These are phyloP conservation scores for Scaptomyza parva DNA, from an alignment of 2,888 invertebrate species.

Conservation along the genomic window DNA sequence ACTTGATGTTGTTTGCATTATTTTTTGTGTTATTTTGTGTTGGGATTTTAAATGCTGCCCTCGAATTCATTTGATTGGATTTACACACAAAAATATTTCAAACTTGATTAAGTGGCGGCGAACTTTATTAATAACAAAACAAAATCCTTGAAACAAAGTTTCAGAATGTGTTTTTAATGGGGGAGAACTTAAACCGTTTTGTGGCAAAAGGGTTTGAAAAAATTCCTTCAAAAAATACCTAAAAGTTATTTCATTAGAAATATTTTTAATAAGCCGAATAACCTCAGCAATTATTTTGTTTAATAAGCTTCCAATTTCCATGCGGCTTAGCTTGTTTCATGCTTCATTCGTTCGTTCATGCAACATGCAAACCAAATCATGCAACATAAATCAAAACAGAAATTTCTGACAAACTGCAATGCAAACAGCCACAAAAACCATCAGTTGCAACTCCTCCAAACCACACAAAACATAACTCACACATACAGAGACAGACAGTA, in stretches of 20 bases:
- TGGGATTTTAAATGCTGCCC: conserved; percentile 18
- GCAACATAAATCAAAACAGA: neutral
- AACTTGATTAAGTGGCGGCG: conserved; percentile 32
- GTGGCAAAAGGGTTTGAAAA: too few species aligned
- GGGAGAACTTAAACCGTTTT: neutral
- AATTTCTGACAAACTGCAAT: conserved; percentile 30
- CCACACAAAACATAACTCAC: conserved; percentile 40
- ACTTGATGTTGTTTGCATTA: conserved; percentile 33
- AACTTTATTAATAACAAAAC: conserved; percentile 16
- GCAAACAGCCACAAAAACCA: conserved; percentile 25
- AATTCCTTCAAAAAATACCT: too few species aligned
- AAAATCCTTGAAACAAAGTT: neutral
- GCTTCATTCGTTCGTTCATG: neutral
- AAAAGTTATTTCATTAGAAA: too few species aligned
- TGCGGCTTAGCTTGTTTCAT: conserved; percentile 22
- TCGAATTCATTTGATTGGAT: conserved; percentile 40
- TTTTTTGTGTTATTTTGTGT: conserved; percentile 11
- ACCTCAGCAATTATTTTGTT: too few species aligned
- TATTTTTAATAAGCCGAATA: too few species aligned
- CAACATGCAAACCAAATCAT: conserved; percentile 8
- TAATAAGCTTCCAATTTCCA: conserved; percentile 1
- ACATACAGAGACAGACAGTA: neutral
- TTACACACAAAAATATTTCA: conserved; percentile 37
- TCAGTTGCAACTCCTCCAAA: conserved; percentile 45
- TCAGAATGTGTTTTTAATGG: neutral